phyloP scores from a whole-genome alignment of 2,797 vertebrate genomes.

The Craterocephalus amniculus region DNA sequence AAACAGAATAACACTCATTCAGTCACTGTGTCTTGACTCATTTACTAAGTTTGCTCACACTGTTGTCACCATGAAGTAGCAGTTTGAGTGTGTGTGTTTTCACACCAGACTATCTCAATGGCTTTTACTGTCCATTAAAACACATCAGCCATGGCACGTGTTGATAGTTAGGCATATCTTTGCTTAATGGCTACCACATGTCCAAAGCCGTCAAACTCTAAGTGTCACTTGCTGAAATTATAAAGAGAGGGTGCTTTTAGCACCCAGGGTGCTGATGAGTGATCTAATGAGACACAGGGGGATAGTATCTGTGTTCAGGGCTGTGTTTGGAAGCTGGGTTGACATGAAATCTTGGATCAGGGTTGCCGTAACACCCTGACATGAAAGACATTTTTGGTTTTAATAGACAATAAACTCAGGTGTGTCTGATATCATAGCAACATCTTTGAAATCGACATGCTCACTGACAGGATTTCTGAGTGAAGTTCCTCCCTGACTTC shows the following conservation, averaged over 20 bases:
- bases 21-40: constrained; percentile 21
- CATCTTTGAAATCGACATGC: neutral
- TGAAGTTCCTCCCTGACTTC: neutral
- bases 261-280: constrained; percentile 37
- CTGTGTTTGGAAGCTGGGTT: neutral
- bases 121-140: constrained; percentile 72
- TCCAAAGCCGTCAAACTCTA: constrained; percentile 30
- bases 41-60: constrained; percentile 33
- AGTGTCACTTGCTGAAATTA: too few species aligned
- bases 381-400: neutral
- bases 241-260: constrained; percentile 44
- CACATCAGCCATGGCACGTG: constrained; percentile 58
- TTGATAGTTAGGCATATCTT: constrained; percentile 57
- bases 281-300: constrained; percentile 28
- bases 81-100: constrained; percentile 59
- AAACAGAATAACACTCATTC: constrained; percentile 11
- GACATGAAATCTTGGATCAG: neutral
- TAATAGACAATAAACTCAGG: neutral
- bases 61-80: constrained; percentile 31
- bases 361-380: neutral
- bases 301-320: constrained; percentile 18
- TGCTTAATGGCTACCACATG: constrained; percentile 47
- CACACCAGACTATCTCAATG: constrained; percentile 51
- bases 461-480: neutral
- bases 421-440: neutral